Percentiles rank a stretch among this genome's conserved stretches.
These are phyloP conservation scores for Anthrax anthrax DNA, from an alignment of 2,888 invertebrate species.

Conservation along the genomic window DNA sequence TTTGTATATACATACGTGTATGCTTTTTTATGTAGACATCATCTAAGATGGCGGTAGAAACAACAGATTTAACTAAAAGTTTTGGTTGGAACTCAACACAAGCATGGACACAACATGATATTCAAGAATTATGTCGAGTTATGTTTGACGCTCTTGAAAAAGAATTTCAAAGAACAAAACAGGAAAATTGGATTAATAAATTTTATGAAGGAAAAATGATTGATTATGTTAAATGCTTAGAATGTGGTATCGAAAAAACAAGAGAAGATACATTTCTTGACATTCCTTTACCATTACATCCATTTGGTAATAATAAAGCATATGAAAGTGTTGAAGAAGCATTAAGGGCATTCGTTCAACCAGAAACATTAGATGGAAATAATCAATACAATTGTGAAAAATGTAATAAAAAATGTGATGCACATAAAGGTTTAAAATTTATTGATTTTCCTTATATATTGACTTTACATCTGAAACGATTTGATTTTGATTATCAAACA, in stretches of 20 bases:
- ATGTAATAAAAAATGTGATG: slow-evolving; percentile 75
- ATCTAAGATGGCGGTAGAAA: slow-evolving; percentile 62
- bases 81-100: slow-evolving; percentile 85
- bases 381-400: slow-evolving; percentile 81
- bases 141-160: slow-evolving; percentile 83
- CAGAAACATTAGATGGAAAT: slow-evolving; percentile 65
- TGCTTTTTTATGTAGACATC: slow-evolving; percentile 48
- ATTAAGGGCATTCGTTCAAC: slow-evolving; percentile 65
- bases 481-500: slow-evolving; percentile 76
- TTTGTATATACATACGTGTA: no score
- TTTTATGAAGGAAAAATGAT: slow-evolving; percentile 67
- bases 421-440: slow-evolving; percentile 80
- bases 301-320: slow-evolving; percentile 61
- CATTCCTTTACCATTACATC: slow-evolving; percentile 71
- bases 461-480: slow-evolving; percentile 74
- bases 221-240: slow-evolving; percentile 79
- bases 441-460: slow-evolving; percentile 73
- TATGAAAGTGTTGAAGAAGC: slow-evolving; percentile 76
- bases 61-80: slow-evolving; percentile 71
- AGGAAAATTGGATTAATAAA: slow-evolving; percentile 66
- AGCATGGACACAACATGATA: slow-evolving; percentile 87
- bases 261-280: slow-evolving; percentile 72
- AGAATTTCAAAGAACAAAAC: slow-evolving; percentile 67
- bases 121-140: slow-evolving; percentile 76
- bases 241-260: slow-evolving; percentile 69